Evolutionary conservation across 2,797 vertebrate species (phyloP), one percentile per base, ranked within the genome.

Genomic region (Falco concolor): DNA sequence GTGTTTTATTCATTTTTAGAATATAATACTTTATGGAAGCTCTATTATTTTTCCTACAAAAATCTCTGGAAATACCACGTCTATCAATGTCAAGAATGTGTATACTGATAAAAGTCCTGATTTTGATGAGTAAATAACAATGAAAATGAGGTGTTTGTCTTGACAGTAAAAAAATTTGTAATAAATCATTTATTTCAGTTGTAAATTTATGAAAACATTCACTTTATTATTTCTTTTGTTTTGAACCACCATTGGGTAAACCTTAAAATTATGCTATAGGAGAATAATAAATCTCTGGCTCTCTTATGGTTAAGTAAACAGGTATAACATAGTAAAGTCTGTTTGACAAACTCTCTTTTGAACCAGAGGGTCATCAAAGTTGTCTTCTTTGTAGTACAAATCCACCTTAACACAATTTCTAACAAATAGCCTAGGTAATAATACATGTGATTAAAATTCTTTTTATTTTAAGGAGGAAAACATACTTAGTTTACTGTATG

Each of bases 401-500:
- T 68, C 40, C 18, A 68, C n/a, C 18, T 38, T 49, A 87, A 59
- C 32, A 45, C 47, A 47, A 88, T 59, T 53, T 40, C 40, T 40
- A 40, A 40, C 93, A 87, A 90, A 72, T 93, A 94, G 92, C 89
- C 61, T 64, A 84, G 89, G 92, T 95, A 95, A 96, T 81, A 94
- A 94, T 92, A 92, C 47, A 85, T 88, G 84, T 90, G 90, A 97
- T 96, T 95, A 89, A 93, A 92, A 91, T 90, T 96, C 88, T 88
- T 97, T 89, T 96, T 94, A 84, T 96, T 97, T 97, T 97, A 97
- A 97, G 97, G 95, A 97, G 95, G 90, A 97, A 97, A 98, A 89
- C 79, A 97, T 85, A 82, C 73, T 73, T 93, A 65, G 34, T 92
- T 97, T 97, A 88, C 91, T 91, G 40, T 59, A 68, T 83, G 80